Conservation (phyloP, 1,140 invertebrate species). For the Ooceraea biroi region DNA sequence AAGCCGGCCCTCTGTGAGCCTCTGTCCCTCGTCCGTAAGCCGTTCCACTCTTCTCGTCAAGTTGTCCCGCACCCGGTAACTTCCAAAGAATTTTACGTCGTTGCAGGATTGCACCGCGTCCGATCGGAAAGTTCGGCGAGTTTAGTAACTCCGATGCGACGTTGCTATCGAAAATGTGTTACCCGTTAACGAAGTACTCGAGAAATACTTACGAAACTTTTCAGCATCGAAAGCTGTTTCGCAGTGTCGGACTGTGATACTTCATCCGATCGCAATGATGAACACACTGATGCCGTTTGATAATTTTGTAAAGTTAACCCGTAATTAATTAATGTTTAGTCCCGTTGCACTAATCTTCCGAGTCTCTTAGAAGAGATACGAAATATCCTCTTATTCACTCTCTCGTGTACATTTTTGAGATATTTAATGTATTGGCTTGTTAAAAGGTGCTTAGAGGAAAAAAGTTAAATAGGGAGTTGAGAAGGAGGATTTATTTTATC, state of each 20-base stretch:
- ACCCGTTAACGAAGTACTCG: conserved; percentile 38
- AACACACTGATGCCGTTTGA: not conserved
- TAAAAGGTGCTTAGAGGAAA: no score
- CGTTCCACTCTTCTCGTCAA: conserved; percentile 16
- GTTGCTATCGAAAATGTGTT: conserved; percentile 65
- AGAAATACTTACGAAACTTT: conserved; percentile 60
- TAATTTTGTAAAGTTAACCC: not conserved
- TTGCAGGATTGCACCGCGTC: conserved; percentile 16
- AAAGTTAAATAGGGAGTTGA: no score
- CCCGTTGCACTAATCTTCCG: not conserved
- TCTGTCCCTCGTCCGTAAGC: not conserved
- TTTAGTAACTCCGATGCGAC: conserved; percentile 47
- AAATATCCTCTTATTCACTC: not conserved
- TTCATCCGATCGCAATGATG: conserved; percentile 18
- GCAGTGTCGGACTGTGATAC: not conserved
- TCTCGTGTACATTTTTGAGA: not conserved
- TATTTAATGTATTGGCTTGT: not conserved
- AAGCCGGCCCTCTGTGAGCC: conserved; percentile 36
- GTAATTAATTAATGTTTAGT: conserved; percentile 28
- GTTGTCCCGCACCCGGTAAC: not conserved
- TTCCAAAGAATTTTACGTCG: conserved; percentile 59
- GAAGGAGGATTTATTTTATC: conserved; percentile 37
- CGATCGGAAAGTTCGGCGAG: conserved; percentile 61
- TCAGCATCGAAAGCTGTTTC: conserved; percentile 39
- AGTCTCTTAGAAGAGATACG: not conserved